Evolutionary conservation across 2,797 vertebrate genomes (phyloP).

Genomic region (Parotocinclus haroldoi): DNA sequence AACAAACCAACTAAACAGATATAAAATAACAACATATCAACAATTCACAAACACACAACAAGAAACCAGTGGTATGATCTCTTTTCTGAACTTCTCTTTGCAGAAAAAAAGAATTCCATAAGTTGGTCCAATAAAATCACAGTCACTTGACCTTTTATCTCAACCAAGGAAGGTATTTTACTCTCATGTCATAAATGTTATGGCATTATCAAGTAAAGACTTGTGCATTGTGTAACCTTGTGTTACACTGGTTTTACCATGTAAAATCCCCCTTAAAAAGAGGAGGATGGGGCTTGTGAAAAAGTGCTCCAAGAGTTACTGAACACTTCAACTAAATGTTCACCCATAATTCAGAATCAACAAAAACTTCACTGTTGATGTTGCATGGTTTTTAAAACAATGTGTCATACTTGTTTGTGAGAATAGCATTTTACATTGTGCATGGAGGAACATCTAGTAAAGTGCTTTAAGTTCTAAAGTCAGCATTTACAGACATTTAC

Average conservation of each 20-base stretch:
- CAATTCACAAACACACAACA: conserved; percentile 39
- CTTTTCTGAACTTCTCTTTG: conserved; percentile 40
- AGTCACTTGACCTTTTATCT: conserved; percentile 70
- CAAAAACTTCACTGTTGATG: background rate
- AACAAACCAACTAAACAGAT: conserved; percentile 44
- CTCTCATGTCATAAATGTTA: conserved; percentile 95
- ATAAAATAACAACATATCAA: conserved; percentile 37
- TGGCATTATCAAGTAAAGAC: conserved; percentile 81
- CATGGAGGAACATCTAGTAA: conserved; percentile 41
- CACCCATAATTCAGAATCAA: conserved; percentile 39
- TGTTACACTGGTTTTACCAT: conserved; percentile 78
- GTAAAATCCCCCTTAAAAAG: conserved; percentile 77
- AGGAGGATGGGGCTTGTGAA: conserved; percentile 79
- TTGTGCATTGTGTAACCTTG: conserved; percentile 83
- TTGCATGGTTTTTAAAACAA: conserved; percentile 16
- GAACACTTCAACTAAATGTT: conserved; percentile 44
- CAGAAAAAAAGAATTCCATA: conserved; percentile 45
- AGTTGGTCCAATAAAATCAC: conserved; percentile 55
- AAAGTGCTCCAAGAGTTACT: conserved; percentile 71
- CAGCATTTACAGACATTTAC: conserved; percentile 40
- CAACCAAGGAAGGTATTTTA: conserved; percentile 45
- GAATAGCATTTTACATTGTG: conserved; percentile 59
- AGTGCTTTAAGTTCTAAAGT: conserved; percentile 32
- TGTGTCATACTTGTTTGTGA: conserved; percentile 12
- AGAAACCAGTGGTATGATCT: conserved; percentile 37